Conservation (phyloP, 2,888 invertebrate genomes). For the Ramazzottius varieornatus region DNA sequence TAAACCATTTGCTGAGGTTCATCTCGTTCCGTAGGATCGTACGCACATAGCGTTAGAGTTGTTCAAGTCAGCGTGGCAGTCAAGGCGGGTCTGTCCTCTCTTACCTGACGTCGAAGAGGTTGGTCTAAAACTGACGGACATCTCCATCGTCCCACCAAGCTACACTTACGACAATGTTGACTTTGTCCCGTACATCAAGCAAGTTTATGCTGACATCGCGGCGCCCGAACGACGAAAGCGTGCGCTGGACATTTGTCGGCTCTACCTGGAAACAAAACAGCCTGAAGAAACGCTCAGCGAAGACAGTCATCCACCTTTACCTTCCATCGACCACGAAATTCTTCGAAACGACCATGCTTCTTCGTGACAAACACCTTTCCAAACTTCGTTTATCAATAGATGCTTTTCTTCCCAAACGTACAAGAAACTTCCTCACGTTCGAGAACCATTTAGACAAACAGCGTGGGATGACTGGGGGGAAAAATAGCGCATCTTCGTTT, state of each 20-base stretch:
- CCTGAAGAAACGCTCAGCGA: background rate
- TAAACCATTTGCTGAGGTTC: background rate
- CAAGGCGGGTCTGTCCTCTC: background rate
- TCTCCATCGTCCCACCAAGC: background rate
- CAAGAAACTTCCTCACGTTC: no score
- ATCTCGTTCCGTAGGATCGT: background rate
- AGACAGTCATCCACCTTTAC: background rate
- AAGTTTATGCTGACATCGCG: background rate
- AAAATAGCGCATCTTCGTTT: no score
- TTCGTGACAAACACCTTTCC: no score
- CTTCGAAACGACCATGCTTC: no score
- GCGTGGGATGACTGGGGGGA: no score
- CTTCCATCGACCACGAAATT: background rate
- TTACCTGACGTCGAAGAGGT: background rate
- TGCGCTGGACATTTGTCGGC: background rate
- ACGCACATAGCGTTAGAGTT: background rate
- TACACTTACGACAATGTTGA: background rate
- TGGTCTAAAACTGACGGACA: background rate
- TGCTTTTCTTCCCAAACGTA: no score
- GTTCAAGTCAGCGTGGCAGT: background rate
- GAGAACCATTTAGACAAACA: no score
- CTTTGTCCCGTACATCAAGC: background rate
- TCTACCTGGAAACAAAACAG: background rate
- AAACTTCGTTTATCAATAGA: no score
- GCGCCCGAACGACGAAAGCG: background rate